Base-by-base conservation (phyloP, 1,140 invertebrate genomes). In the Trichoplusia ni region DNA sequence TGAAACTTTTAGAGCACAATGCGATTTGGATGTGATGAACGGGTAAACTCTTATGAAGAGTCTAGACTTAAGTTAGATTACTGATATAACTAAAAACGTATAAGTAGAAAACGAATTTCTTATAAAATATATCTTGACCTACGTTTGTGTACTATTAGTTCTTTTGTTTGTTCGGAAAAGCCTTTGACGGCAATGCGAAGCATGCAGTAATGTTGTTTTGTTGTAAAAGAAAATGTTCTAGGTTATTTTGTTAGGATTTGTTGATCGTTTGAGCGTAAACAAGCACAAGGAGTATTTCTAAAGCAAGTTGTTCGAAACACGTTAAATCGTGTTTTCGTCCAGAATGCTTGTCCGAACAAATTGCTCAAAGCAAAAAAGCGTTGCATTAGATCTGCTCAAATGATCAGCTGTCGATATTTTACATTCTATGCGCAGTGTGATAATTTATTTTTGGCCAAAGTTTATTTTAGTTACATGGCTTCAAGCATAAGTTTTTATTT, bases 381-480 rank as follows among this genome's bases (percentile, higher is more conserved):
- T 29, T 13, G 14, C 6, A 8, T 4, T 25, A 27, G 23, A 58
- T 33, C 23, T 58, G 54, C 54, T 58, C 37, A 44, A 18, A 44
- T 21, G 54, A n/a, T 58, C 37, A 44, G 54, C 44, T n/a, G 16
- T 35, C 13, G 27, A 44, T 27, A 58, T 42, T 27, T 18, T 58
- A 58, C 54, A 58, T 58, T 58, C 51, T 62, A 38, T 21, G 44
- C 11, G 56, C 58, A 67, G 58, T 77, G 79, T 82, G 75, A 85
- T 84, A 83, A 75, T 64, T 71, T 78, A 73, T 67, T 69, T 77
- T 82, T 81, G 61, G 77, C 82, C 82, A 87, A 85, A 87, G 82
- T 87, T 82, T 84, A 82, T 82, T 81, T 87, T 79, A 83, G 75
- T 76, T 81, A 75, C 64, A 67, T 63, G 63, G 76, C 75, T 82